These are phyloP conservation scores for Myotis davidii DNA, from an alignment of 2,113 vertebrate species.

Conservation along the genomic window DNA sequence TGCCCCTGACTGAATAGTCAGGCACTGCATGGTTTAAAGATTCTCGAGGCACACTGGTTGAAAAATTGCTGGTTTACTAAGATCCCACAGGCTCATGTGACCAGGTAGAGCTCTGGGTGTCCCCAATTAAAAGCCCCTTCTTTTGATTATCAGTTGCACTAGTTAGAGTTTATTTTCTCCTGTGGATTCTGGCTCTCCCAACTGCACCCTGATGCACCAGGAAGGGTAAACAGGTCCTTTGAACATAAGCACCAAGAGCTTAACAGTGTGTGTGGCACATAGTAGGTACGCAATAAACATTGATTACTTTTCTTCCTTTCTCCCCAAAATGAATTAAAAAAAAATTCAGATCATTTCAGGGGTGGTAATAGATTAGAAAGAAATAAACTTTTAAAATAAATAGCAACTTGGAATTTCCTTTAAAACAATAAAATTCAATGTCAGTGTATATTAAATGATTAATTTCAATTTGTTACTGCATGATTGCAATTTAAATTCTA, in stretches of 20 bases:
- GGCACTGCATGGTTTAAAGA: neutral
- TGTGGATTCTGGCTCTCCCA: neutral
- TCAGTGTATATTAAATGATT: neutral
- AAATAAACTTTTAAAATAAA: neutral
- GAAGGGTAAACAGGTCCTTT: neutral
- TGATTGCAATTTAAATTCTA: neutral
- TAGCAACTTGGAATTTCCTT: constrained; percentile 1
- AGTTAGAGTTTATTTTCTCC: neutral
- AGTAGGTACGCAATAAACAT: neutral
- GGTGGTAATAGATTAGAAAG: neutral
- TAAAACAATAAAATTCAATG: constrained; percentile 10
- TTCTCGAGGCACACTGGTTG: neutral
- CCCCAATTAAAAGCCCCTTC: neutral
- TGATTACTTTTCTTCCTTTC: neutral
- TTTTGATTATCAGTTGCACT: neutral
- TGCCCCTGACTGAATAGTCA: neutral
- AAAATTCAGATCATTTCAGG: neutral
- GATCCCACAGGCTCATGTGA: neutral
- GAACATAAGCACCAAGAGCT: neutral
- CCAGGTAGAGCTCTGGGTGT: neutral
- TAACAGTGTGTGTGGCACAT: neutral
- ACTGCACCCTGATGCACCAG: neutral
- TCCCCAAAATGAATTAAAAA: neutral
- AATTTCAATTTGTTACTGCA: neutral
- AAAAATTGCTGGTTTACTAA: neutral